A percentile compares a stretch with the other conserved stretches of the same genome.
phyloP scores from a whole-genome alignment of 2,113 vertebrate genomes.

The Leiothrix lutea region DNA sequence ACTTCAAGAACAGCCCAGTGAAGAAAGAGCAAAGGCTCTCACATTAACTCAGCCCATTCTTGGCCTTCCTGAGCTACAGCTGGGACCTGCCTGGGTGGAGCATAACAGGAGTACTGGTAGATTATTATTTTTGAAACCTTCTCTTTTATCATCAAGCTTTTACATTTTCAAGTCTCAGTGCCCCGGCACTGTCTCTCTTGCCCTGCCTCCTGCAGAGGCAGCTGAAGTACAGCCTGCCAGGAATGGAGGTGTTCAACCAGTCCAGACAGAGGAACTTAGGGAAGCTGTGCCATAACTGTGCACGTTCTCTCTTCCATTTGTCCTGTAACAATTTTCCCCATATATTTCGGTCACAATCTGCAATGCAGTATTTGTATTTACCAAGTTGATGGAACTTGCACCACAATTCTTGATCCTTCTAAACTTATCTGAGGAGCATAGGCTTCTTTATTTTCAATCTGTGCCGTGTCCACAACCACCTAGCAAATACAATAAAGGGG shows the following conservation, averaged over 20 bases:
- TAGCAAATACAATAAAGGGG: conserved; percentile 51
- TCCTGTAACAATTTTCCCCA: neutral
- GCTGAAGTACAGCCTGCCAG: neutral
- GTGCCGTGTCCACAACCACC: conserved; percentile 98
- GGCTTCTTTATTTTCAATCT: conserved; percentile 98
- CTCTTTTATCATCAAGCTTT: neutral
- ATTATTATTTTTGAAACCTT: neutral
- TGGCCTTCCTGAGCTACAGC: neutral
- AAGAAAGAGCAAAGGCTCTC: neutral
- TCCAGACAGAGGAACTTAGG: neutral
- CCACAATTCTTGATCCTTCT: conserved; percentile 91
- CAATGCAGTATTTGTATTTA: conserved; percentile 60
- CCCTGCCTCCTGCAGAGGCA: neutral
- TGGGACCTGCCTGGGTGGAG: neutral
- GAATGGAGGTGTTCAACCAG: neutral
- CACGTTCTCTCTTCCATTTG: neutral
- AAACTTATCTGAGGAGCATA: conserved; percentile 97
- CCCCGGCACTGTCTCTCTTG: neutral
- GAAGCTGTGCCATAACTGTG: neutral
- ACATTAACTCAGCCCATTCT: neutral
- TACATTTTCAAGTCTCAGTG: neutral
- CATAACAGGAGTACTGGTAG: neutral
- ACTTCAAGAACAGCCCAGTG: neutral
- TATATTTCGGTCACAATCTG: neutral
- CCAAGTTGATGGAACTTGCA: conserved; percentile 99